phyloP scores from a whole-genome alignment of 2,888 invertebrate genomes.

The Drosophila leonis region DNA sequence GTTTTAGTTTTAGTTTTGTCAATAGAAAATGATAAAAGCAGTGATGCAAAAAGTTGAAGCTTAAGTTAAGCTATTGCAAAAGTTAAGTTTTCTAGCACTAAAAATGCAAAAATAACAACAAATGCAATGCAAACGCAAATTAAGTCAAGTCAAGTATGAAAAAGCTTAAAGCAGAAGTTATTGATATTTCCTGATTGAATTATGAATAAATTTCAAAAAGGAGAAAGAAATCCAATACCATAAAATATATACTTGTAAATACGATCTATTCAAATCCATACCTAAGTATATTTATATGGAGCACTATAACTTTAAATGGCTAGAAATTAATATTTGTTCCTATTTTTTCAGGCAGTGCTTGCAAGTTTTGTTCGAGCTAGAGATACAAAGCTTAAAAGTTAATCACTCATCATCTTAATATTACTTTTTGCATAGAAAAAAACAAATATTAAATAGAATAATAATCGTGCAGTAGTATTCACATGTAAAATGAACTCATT shows the following conservation, averaged over 20 bases:
- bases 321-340: background rate
- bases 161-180: constrained; percentile 3
- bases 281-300: background rate
- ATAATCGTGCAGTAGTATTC: too few relatives aligned
- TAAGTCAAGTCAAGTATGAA: constrained; percentile 17
- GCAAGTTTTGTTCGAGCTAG: background rate
- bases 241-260: too few relatives aligned
- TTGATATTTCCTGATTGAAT: constrained; percentile 11
- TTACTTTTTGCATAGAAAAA: too few relatives aligned
- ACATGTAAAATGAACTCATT: too few relatives aligned
- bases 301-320: too few relatives aligned
- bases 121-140: constrained; percentile 23
- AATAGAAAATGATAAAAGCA: constrained; percentile 46
- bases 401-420: too few relatives aligned
- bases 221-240: background rate
- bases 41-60: constrained; percentile 58
- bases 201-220: constrained; percentile 8
- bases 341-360: background rate
- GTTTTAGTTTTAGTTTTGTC: background rate
- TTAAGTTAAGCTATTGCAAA: constrained; percentile 58
- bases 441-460: too few relatives aligned
- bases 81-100: constrained; percentile 54
- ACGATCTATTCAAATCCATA: background rate
- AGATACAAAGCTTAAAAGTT: too few relatives aligned
- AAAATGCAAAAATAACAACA: constrained; percentile 10